Evolutionary conservation across 2,888 invertebrate genomes (phyloP).

Genomic region (Metellina segmentata): DNA sequence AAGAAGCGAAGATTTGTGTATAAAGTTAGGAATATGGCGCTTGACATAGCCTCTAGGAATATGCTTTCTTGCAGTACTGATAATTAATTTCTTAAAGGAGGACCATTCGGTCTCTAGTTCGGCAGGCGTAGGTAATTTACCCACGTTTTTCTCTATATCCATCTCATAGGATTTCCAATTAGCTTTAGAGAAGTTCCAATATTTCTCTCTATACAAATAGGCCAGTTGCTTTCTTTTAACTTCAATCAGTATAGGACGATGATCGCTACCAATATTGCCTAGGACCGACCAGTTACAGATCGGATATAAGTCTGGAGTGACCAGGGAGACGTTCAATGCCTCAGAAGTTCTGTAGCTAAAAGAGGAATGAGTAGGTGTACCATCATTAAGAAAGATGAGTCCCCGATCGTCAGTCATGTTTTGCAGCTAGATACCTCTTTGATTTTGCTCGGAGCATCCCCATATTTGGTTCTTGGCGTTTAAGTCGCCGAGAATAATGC

Average conservation of each 20-base stretch:
- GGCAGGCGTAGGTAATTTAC: neutral
- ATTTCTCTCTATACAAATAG: neutral
- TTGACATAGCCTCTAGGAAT: constrained; percentile 21
- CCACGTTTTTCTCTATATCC: neutral
- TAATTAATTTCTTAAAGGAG: constrained; percentile 1
- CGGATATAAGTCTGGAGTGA: too few species aligned
- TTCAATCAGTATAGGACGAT: constrained; percentile 3
- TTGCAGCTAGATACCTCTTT: neutral
- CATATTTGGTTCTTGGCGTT: constrained; percentile 21
- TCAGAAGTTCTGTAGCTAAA: neutral
- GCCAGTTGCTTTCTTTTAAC: neutral
- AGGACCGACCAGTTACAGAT: too few species aligned
- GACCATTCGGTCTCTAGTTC: neutral
- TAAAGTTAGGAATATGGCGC: neutral
- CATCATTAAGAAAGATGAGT: constrained; percentile 22
- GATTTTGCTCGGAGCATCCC: constrained; percentile 15
- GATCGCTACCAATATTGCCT: neutral
- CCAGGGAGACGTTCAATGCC: neutral
- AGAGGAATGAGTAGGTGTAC: constrained; percentile 2
- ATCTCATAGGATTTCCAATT: neutral
- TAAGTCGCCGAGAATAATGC: constrained; percentile 2
- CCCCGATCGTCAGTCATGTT: constrained; percentile 13
- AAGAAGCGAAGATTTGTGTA: neutral
- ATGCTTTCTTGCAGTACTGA: constrained; percentile 7
- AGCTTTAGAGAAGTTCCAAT: constrained; percentile 37